phyloP scores from a whole-genome alignment of 2,888 invertebrate species.

The Balanococcus diminutus region DNA sequence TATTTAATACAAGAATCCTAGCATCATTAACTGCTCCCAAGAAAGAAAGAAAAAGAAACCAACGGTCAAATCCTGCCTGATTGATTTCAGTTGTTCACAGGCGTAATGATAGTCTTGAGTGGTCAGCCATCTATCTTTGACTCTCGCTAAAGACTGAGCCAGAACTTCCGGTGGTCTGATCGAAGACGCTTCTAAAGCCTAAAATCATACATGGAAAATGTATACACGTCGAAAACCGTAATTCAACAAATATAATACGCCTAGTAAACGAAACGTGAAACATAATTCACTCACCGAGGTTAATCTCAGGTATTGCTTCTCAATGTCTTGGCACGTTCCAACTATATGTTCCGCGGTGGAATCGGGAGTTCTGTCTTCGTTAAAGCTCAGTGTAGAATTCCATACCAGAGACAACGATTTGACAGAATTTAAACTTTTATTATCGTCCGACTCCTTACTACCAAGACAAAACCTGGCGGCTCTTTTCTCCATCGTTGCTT shows the following conservation, averaged over 20 bases:
- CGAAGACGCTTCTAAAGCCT: conserved; percentile 90
- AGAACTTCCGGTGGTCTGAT: conserved; percentile 90
- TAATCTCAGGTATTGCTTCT: conserved; percentile 93
- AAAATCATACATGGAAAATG: conserved; percentile 60
- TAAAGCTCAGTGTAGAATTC: conserved; percentile 48
- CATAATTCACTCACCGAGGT: conserved; percentile 68
- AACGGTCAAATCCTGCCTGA: conserved; percentile 97
- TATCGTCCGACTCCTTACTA: conserved; percentile 53
- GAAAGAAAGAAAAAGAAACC: conserved; percentile 60
- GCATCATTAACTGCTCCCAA: no score
- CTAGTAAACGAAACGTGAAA: neutral
- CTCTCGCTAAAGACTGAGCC: conserved; percentile 81
- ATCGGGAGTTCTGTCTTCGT: conserved; percentile 55
- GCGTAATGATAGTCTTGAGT: conserved; percentile 95
- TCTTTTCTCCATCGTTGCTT: conserved; percentile 80
- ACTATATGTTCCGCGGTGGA: conserved; percentile 72
- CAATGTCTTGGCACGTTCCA: conserved; percentile 91
- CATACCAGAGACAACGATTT: conserved; percentile 48
- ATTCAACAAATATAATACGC: neutral
- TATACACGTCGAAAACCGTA: no score
- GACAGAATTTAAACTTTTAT: neutral
- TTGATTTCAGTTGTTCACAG: conserved; percentile 98
- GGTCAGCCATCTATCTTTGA: conserved; percentile 87
- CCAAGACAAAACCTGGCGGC: conserved; percentile 81
- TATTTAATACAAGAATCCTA: conserved; percentile 51